Percentiles rank a stretch among this genome's conserved stretches.
These are phyloP conservation scores for Bambusicola thoracicus DNA, from an alignment of 2,113 vertebrate species.

Conservation along the genomic window DNA sequence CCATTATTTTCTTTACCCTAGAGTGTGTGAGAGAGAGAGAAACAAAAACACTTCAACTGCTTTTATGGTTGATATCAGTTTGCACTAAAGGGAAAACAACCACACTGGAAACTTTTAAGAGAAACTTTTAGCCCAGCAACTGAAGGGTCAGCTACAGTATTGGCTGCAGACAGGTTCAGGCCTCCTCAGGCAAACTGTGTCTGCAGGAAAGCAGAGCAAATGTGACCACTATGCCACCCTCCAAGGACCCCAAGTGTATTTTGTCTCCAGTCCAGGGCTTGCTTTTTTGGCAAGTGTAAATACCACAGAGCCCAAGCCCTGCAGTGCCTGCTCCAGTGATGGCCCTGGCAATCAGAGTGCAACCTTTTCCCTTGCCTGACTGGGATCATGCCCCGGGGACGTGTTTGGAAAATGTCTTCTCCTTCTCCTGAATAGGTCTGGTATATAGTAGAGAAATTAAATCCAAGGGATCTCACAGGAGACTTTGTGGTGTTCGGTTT, in stretches of 20 bases:
- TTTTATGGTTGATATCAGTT: neutral
- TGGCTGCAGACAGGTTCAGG: neutral
- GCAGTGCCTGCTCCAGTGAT: neutral
- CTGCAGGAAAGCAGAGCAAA: neutral
- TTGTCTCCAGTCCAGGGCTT: neutral
- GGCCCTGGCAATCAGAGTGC: too few relatives aligned
- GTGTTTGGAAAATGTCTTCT: too few relatives aligned
- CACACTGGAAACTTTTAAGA: fast-evolving
- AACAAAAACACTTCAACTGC: neutral
- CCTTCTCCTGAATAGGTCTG: too few relatives aligned
- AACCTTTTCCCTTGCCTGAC: too few relatives aligned
- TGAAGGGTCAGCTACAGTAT: neutral
- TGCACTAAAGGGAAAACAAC: neutral
- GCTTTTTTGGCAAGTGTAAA: neutral
- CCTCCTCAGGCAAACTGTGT: neutral
- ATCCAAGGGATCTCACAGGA: too few relatives aligned
- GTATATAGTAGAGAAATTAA: too few relatives aligned
- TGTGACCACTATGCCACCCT: neutral
- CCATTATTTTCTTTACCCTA: neutral
- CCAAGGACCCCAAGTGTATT: neutral
- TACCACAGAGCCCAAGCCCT: neutral
- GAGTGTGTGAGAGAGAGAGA: neutral
- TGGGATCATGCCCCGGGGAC: too few relatives aligned
- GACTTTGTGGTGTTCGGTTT: neutral
- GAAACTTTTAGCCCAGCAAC: neutral